Evolutionary conservation across 1,140 invertebrate genomes (phyloP), one percentile per base, ranked within the genome.

Genomic region (Atta cephalotes): DNA sequence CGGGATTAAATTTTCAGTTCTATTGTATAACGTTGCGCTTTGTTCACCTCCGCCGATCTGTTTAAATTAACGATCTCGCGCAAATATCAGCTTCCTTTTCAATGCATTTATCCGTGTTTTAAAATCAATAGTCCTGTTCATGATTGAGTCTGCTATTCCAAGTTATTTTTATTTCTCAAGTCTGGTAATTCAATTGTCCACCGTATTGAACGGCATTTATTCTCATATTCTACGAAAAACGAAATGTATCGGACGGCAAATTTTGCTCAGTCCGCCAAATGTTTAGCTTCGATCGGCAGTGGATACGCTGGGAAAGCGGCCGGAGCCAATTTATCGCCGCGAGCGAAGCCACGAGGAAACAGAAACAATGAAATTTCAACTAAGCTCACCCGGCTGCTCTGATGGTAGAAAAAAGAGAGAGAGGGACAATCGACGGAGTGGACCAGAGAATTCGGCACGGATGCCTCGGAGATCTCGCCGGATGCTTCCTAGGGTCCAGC

Each of bases 331-430:
- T 90, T 90, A 90, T 90, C 88, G 89, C 66, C 25, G 58, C 62
- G 28, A 58, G 79, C 87, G 60, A 49, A 70, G 58, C 86, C 35
- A 45, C 31, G 80, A 28, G 62, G 87, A 88, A 85, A 88, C 89
- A 88, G 86, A 90, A 90, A 90, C 89, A 90, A 90, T 90, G 89
- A 90, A 90, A 89, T 90, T 90, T 84, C 89, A 76, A 87, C 88
- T 84, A 90, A 90, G 86, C 86, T 72, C 49, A 49, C 39, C 25
- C 65, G 65, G 18, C 35, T 45, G 53, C 21, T 80, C n/a, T 28
- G 51, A 31, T 31, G 31, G 39, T n/a, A 25, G 28, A 35, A 14
- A 58, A 56, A 49, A 65, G 45, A 49, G 28, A 3, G 31, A 35
- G 31, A 35, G 31, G 0, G 31, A 35, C 31, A n/a, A 68, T n/a